Base-by-base conservation (phyloP, 2,113 vertebrate species). In the Rattus rattus region DNA sequence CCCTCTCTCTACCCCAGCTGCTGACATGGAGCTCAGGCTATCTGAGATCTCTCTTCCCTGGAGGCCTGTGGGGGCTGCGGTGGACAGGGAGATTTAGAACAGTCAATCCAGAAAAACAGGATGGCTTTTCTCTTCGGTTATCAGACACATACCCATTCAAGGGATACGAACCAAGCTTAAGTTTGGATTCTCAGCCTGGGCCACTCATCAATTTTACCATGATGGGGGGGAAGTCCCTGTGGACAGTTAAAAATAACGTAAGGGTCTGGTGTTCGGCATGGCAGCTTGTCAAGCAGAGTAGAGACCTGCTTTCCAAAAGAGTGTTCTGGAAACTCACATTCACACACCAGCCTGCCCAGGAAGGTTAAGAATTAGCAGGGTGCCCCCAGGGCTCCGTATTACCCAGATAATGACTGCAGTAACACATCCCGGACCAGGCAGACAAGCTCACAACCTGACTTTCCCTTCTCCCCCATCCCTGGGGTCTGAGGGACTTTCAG, bases 161-260 rank as follows among this genome's bases (percentile, higher is more conserved):
- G 76, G 97, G 92, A 97, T 59, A 83, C 73, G 65, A 67, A 92
- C 97, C 87, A 94, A 73, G 36, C 24, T 63, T 26, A 96, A 87
- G 96, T 96, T 95, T 94, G 77, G 86, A 92, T 96, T 75, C 89
- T 87, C 81, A 54, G 88, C 96, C 69, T 43, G 14, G 72, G 83
- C 86, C 43, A 63, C 49, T 80, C 94, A 97, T 97, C 94, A 97
- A 87, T 94, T 6, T 20, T 70, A 91, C 67, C 77, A 81, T 12
- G 7, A 72, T 93, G 94, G 97, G 89, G 94, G 91, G 91, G 6
- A 96, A 47, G 24, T 13, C 2, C 12, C 89, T 91, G 43, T 63
- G 61, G 95, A 97, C 91, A 90, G 96, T 97, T 97, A 56, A 6
- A 98, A 97, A 97, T 98, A 97, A 97, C 97, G 94, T 8, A 97